Base-by-base conservation (phyloP, 1,140 invertebrate genomes). In the Odontomachus brunneus region DNA sequence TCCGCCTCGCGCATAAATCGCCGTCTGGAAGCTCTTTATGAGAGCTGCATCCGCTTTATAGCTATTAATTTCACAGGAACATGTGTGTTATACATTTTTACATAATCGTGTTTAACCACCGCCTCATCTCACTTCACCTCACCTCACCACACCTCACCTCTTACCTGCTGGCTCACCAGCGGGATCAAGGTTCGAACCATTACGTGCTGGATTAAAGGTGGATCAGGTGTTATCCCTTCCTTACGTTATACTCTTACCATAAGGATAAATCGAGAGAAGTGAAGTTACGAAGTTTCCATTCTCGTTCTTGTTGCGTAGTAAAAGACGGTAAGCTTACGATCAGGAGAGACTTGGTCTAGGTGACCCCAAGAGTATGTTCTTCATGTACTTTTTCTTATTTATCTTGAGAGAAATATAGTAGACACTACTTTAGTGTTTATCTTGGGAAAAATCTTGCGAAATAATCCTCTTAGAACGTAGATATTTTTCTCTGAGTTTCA, bases 61-160 rank as follows among this genome's bases (percentile, higher is more conserved):
- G n/a, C 48, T 78, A 69, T 80, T 80, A 80, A 80, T 80, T 59
- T 26, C 38, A 44, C 22, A 15, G 15, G 75, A 59, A 71, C 67
- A 80, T 73, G 55, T 15, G 51, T 78, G n/a, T 55, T 44, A 44
- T 53, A 62, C 22, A 44, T 55, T 78, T 78, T 69, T 44, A 38
- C 14, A 22, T 7, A 44, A 15, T 53, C 7, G 3, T 5, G 2
- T 55, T 57, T 69, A 69, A 74, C 62, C n/a, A n/a, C 57, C 49
- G 38, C 38, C 38, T 44, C 38, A 5, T 11, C 38, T 7, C 29
- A 5, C 29, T 7, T 44, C 38, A 7, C 9, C 38, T 44, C 38
- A 7, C 38, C 38, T 4, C 38, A 7, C 38, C 38, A 33, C 29
- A 7, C 9, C 38, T 44, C 38, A 7, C 38, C 38, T 4, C 38